Conservation (phyloP, 2,888 invertebrate genomes). For the Rhyacophila evoluta region DNA sequence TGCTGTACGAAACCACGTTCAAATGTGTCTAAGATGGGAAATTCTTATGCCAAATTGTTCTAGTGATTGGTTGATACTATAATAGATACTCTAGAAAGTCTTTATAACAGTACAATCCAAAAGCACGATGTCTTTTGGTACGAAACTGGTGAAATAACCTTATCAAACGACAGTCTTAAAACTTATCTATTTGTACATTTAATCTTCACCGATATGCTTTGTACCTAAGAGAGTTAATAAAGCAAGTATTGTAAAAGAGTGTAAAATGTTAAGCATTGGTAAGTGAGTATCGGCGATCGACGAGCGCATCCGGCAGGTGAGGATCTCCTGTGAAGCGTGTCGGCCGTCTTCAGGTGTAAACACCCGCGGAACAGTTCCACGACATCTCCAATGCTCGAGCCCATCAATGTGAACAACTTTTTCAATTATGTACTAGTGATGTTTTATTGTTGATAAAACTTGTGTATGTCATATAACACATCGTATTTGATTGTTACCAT, state of each 20-base stretch:
- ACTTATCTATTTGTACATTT: not conserved
- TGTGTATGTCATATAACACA: not conserved
- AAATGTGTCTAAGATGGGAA: too few species aligned
- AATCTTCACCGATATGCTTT: not conserved
- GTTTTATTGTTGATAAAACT: not conserved
- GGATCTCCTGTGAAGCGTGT: constrained; percentile 20
- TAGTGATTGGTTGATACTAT: too few species aligned
- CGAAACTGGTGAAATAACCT: too few species aligned
- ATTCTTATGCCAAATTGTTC: too few species aligned
- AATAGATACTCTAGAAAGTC: too few species aligned
- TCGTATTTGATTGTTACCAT: too few species aligned
- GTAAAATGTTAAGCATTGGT: not conserved
- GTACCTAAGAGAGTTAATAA: not conserved
- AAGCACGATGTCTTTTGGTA: too few species aligned
- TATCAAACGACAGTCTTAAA: not conserved
- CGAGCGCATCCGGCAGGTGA: constrained; percentile 10
- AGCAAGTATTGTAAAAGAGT: not conserved
- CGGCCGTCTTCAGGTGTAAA: not conserved
- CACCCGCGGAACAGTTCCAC: not conserved
- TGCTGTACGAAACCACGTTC: too few species aligned
- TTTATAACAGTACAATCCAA: too few species aligned
- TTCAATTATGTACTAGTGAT: not conserved
- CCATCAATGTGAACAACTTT: not conserved
- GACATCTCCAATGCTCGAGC: not conserved
- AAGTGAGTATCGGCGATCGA: not conserved